phyloP scores from a whole-genome alignment of 2,113 vertebrate species.

The Regulus satrapa region DNA sequence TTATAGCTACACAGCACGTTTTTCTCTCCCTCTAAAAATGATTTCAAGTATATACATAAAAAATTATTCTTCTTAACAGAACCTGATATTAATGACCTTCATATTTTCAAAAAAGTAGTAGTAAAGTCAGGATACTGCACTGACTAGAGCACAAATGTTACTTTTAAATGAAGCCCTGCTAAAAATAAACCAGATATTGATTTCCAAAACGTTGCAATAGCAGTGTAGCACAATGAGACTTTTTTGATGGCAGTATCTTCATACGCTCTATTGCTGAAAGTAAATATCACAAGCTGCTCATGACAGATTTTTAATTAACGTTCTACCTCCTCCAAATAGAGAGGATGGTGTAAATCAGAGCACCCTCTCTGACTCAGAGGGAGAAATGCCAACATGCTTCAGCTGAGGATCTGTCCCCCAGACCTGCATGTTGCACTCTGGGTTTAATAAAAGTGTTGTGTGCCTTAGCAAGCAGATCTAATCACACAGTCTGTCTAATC shows the following conservation, averaged over 20 bases:
- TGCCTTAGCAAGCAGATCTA: not conserved
- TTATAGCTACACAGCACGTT: not conserved
- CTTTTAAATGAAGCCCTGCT: not conserved
- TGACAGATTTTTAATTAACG: slow-evolving; percentile 55
- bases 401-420: not conserved
- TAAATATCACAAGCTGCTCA: slow-evolving; percentile 47
- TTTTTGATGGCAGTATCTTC: not conserved
- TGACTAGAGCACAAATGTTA: not conserved
- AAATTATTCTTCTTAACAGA: not conserved
- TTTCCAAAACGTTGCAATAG: not conserved
- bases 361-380: not conserved
- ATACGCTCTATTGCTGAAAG: not conserved
- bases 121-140: not conserved
- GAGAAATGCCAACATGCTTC: not conserved
- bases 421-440: not conserved
- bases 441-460: not conserved
- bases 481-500: not conserved
- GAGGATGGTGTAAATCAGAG: slow-evolving; percentile 8
- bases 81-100: not conserved
- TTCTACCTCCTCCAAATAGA: not conserved
- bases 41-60: not conserved
- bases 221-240: not conserved
- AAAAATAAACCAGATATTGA: not conserved
- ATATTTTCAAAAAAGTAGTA: not conserved
- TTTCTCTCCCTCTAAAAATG: not conserved